Conservation (phyloP, 2,797 vertebrate genomes). For the Poecile montanus region DNA sequence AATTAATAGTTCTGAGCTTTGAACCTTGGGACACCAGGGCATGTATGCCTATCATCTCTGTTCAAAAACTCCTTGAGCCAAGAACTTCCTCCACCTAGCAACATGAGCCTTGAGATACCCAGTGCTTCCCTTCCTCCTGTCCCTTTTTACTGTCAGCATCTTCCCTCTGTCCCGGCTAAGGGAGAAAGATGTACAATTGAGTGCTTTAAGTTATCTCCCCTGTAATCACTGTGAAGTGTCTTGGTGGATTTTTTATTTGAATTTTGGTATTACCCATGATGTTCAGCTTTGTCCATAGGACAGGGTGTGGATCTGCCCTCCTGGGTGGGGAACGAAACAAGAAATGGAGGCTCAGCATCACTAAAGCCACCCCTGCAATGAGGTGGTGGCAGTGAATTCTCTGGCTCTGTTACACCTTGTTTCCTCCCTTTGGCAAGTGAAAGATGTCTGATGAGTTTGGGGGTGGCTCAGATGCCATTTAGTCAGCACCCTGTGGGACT, state of each 20-base stretch:
- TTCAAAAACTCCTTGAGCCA: not conserved
- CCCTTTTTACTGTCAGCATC: not conserved
- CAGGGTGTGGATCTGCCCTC: not conserved
- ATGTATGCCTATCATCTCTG: not conserved
- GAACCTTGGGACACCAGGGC: not conserved
- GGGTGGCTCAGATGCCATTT: not conserved
- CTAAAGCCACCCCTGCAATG: not conserved
- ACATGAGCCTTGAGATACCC: not conserved
- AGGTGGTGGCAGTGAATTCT: not conserved
- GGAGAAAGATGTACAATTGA: not conserved
- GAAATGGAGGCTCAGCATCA: not conserved
- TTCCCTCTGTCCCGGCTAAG: not conserved
- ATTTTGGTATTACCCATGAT: not conserved
- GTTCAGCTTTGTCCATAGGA: not conserved
- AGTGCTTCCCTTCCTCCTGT: not conserved
- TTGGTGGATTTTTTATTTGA: not conserved
- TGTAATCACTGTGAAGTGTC: not conserved
- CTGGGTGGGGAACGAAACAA: not conserved
- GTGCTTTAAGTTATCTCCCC: not conserved
- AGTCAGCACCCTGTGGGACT: not conserved
- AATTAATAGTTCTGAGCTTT: not conserved
- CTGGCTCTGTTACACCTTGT: not conserved
- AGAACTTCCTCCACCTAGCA: not conserved
- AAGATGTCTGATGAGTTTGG: not conserved
- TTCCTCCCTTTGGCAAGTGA: not conserved